These are phyloP conservation scores for Typhlichthys subterraneus DNA, from an alignment of 2,797 vertebrate genomes.

Conservation along the genomic window DNA sequence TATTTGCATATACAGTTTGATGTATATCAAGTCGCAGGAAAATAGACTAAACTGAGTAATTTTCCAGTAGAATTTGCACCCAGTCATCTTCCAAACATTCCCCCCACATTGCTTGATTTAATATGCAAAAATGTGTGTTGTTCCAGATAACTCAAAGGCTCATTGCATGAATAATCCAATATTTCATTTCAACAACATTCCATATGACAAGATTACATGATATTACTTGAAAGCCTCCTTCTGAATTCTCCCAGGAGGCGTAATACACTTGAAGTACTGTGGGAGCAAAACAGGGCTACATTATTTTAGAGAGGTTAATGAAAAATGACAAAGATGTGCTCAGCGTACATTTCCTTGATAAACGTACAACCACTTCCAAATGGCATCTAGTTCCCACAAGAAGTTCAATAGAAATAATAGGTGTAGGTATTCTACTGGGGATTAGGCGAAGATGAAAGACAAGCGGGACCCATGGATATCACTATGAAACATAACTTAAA, in stretches of 20 bases:
- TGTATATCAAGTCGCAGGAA: conserved; percentile 2
- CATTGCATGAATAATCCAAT: conserved; percentile 54
- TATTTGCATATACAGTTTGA: neutral
- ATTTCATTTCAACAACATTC: conserved; percentile 46
- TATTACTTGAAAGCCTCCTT: conserved; percentile 27
- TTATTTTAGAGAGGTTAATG: conserved; percentile 20
- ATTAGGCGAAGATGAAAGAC: too few relatives aligned
- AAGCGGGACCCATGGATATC: too few relatives aligned
- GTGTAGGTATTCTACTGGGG: too few relatives aligned
- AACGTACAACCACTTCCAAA: conserved; percentile 8
- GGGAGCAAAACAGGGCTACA: conserved; percentile 14
- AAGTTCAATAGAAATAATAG: neutral
- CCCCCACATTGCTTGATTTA: conserved; percentile 27
- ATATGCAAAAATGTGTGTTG: conserved; percentile 50
- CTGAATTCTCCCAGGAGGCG: conserved; percentile 20
- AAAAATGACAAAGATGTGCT: conserved; percentile 28
- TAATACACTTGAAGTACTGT: neutral
- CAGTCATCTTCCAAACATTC: conserved; percentile 28
- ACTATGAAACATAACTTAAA: too few relatives aligned
- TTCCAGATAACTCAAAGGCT: conserved; percentile 33
- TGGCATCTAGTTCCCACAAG: neutral
- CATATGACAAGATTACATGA: conserved; percentile 30
- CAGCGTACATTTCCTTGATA: conserved; percentile 15
- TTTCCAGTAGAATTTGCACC: conserved; percentile 19
- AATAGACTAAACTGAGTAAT: neutral